phyloP scores from a whole-genome alignment of 2,888 invertebrate genomes.

The Parnassius apollo region DNA sequence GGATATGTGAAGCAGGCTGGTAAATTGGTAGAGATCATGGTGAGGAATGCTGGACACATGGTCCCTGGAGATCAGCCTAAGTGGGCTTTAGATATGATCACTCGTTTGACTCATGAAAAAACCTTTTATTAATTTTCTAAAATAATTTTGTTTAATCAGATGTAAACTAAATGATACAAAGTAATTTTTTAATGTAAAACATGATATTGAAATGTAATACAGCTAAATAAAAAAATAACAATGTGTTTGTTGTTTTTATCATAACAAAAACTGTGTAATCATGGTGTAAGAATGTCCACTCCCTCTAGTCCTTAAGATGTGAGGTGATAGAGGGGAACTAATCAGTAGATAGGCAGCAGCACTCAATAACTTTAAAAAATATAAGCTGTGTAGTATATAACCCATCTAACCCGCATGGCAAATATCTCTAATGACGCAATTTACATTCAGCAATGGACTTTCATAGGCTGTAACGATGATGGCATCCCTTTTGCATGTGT shows the following conservation, averaged over 20 bases:
- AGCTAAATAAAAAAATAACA: conserved; percentile 12
- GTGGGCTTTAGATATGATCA: conserved; percentile 88
- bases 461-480: too few species aligned
- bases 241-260: not conserved
- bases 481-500: too few species aligned
- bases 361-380: too few species aligned
- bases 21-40: conserved; percentile 86
- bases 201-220: not conserved
- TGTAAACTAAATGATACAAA: not conserved
- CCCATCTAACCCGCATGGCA: too few species aligned
- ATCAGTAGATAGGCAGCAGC: too few species aligned
- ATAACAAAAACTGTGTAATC: not conserved
- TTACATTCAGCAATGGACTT: too few species aligned
- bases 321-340: too few species aligned
- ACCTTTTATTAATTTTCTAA: conserved; percentile 34
- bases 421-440: too few species aligned
- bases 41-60: conserved; percentile 91
- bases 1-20: conserved; percentile 88
- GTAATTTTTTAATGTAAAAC: conserved; percentile 1
- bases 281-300: too few species aligned
- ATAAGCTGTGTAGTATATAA: too few species aligned
- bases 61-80: conserved; percentile 90
- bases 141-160: not conserved
- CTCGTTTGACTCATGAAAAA: conserved; percentile 83
- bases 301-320: too few species aligned